Evolutionary conservation across 2,888 invertebrate species (phyloP).

Genomic region (Chironomus riparius): DNA sequence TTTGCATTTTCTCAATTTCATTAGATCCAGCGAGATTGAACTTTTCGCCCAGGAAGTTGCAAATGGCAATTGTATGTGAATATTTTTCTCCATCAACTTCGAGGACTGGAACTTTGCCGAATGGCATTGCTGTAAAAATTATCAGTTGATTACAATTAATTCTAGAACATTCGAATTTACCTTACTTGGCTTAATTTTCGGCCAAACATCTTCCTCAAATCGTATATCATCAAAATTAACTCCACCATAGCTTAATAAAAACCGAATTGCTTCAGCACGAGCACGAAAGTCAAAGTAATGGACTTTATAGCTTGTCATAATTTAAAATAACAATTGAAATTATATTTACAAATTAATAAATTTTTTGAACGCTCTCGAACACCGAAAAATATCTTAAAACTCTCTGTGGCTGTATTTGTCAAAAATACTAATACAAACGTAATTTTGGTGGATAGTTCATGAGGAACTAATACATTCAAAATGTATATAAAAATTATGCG

Average conservation of each 20-base stretch:
- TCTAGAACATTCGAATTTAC: not conserved
- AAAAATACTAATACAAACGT: too few species aligned
- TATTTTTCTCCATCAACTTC: constrained; percentile 46
- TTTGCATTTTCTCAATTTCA: constrained; percentile 46
- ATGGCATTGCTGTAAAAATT: constrained; percentile 18
- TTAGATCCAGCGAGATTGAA: constrained; percentile 43
- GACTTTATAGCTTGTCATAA: not conserved
- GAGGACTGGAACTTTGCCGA: constrained; percentile 27
- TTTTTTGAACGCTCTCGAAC: too few species aligned
- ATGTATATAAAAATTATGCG: too few species aligned
- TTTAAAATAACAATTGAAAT: too few species aligned
- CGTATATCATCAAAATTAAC: not conserved
- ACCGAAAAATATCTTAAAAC: too few species aligned
- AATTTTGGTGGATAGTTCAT: too few species aligned
- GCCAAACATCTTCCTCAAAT: constrained; percentile 4
- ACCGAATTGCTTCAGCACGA: not conserved
- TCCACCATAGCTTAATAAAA: not conserved
- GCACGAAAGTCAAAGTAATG: not conserved
- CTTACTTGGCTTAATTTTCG: not conserved
- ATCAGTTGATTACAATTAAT: not conserved
- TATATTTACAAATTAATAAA: too few species aligned
- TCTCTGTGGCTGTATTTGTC: too few species aligned
- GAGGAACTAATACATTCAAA: too few species aligned
- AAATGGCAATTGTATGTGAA: constrained; percentile 45
- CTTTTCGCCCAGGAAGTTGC: constrained; percentile 46